Conservation (phyloP, 2,113 vertebrate species). For the Ailurus styani region DNA sequence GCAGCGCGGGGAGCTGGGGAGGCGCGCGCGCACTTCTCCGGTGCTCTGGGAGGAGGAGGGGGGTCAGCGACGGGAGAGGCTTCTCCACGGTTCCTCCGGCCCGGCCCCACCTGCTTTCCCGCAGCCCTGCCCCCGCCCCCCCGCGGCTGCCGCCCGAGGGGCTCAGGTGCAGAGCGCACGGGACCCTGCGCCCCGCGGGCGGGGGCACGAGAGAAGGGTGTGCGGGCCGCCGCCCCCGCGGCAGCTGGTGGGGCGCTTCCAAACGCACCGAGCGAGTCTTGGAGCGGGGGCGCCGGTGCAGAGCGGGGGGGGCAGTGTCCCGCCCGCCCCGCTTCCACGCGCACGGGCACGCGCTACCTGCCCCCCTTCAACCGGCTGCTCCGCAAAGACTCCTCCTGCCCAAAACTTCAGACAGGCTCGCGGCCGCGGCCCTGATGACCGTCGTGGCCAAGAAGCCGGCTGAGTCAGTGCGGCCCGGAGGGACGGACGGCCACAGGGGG, state of each 20-base stretch:
- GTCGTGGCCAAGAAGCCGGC: not conserved
- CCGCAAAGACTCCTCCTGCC: not conserved
- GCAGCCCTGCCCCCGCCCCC: too few relatives aligned
- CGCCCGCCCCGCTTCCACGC: too few relatives aligned
- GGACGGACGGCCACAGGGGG: too few relatives aligned
- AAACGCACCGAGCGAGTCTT: not conserved
- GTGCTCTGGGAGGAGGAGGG: too few relatives aligned
- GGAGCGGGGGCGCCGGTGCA: too few relatives aligned
- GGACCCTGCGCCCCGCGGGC: too few relatives aligned
- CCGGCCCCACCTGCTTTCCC: not conserved
- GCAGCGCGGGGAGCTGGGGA: not conserved
- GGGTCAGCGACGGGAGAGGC: not conserved
- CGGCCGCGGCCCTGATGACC: too few relatives aligned
- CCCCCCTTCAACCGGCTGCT: not conserved
- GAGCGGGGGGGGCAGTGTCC: too few relatives aligned
- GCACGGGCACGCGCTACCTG: not conserved
- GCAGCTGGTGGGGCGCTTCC: not conserved
- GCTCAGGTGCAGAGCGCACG: not conserved
- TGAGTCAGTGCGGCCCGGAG: not conserved
- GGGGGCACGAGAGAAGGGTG: not conserved
- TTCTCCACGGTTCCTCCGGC: rapidly evolving
- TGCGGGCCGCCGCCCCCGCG: not conserved
- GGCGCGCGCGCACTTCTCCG: not conserved
- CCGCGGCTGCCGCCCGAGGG: not conserved
- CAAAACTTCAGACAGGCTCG: too few relatives aligned